phyloP scores from a whole-genome alignment of 2,797 vertebrate genomes.

The Rhinatrema bivittatum region DNA sequence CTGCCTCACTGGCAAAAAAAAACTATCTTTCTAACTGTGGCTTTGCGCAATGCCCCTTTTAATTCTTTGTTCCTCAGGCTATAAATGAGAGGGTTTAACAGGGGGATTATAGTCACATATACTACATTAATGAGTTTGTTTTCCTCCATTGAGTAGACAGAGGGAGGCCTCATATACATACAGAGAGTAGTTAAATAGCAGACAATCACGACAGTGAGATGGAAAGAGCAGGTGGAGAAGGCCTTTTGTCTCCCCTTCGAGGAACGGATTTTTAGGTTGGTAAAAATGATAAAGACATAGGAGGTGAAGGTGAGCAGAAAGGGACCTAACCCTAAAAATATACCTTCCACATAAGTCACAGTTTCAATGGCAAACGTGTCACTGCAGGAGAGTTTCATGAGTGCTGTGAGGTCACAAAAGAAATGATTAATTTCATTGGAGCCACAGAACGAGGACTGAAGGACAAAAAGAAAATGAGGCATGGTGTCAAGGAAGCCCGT shows the following conservation, averaged over 20 bases:
- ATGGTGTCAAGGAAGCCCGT: conserved; percentile 35
- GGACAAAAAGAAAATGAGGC: conserved; percentile 26
- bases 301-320: conserved; percentile 5
- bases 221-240: conserved; percentile 8
- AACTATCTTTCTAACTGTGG: too few relatives aligned
- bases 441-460: conserved; percentile 32
- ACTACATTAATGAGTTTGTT: too few relatives aligned
- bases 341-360: conserved; percentile 3
- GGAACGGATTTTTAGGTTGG: conserved; percentile 10
- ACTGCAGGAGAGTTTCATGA: conserved; percentile 34
- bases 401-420: conserved; percentile 34
- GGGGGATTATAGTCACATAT: too few relatives aligned
- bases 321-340: conserved; percentile 4
- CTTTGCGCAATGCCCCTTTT: too few relatives aligned
- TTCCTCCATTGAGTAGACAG: too few relatives aligned
- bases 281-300: conserved; percentile 5
- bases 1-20: too few relatives aligned
- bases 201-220: conserved; percentile 8
- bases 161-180: conserved; percentile 2
- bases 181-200: conserved; percentile 13
- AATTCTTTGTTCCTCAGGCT: too few relatives aligned
- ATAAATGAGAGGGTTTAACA: too few relatives aligned
- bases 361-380: conserved; percentile 11
- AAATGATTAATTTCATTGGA: conserved; percentile 34
- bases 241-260: conserved; percentile 1